Conservation (phyloP, 2,888 invertebrate genomes). For the Erpobdella octoculata region DNA sequence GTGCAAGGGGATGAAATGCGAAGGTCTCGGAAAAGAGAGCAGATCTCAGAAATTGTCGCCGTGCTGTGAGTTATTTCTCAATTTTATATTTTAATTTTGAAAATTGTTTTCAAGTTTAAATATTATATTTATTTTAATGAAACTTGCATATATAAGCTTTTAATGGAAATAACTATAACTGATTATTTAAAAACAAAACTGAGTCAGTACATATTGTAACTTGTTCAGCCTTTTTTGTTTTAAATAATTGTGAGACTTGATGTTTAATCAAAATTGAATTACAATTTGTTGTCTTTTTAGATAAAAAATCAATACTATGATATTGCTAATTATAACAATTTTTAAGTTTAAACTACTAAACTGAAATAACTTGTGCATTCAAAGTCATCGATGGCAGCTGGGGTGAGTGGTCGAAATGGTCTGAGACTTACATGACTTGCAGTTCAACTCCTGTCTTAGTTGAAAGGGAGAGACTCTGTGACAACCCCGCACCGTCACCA, state of each 20-base stretch:
- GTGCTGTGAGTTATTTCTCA: conserved; percentile 16
- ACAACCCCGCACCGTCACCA: neutral
- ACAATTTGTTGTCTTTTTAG: neutral
- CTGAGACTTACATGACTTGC: conserved; percentile 5
- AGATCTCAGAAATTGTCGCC: neutral
- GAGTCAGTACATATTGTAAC: no score
- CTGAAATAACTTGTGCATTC: neutral
- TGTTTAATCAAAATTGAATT: neutral
- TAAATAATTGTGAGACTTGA: neutral
- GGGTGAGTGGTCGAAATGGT: conserved; percentile 18
- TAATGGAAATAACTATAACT: no score
- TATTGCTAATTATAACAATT: neutral
- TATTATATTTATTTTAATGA: no score
- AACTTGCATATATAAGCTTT: no score
- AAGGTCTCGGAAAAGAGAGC: neutral
- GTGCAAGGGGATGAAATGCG: neutral
- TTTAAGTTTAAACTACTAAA: neutral
- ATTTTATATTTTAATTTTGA: no score
- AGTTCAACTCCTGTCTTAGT: neutral
- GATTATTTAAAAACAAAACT: no score
- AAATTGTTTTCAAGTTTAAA: no score
- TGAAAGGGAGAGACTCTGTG: neutral
- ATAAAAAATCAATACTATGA: neutral
- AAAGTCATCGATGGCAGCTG: conserved; percentile 4
- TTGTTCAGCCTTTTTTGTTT: no score